Percentiles rank a stretch among this genome's conserved stretches.
These are phyloP conservation scores for Thysanoteuthis rhombus DNA, from an alignment of 2,888 invertebrate genomes.

Conservation along the genomic window DNA sequence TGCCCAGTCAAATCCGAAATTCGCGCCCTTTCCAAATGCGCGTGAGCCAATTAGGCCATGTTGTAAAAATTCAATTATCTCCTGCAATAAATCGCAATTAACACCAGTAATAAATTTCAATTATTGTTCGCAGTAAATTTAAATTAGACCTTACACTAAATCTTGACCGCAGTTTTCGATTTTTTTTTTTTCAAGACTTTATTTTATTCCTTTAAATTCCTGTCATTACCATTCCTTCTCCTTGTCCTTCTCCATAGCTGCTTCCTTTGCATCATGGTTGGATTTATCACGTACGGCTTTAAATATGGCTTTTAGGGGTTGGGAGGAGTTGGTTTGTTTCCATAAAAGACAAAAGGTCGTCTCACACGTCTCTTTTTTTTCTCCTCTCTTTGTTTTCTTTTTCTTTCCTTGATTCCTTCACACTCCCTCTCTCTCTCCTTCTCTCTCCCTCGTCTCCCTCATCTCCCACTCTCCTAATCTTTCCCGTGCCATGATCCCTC, in stretches of 20 bases:
- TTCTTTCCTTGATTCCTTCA: too few relatives aligned
- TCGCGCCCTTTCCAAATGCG: background rate
- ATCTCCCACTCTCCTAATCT: background rate
- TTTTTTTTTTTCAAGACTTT: too few relatives aligned
- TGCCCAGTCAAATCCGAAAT: background rate
- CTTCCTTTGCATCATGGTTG: too few relatives aligned
- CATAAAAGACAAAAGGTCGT: too few relatives aligned
- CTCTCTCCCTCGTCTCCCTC: background rate
- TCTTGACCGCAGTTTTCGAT: background rate
- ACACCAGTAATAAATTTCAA: background rate
- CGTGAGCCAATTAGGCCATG: background rate
- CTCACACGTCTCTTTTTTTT: too few relatives aligned
- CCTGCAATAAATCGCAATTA: background rate
- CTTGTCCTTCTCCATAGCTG: too few relatives aligned
- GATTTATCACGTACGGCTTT: too few relatives aligned
- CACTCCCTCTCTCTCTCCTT: background rate
- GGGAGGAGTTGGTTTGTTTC: too few relatives aligned
- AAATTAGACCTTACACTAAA: background rate
- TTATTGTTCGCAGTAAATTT: background rate
- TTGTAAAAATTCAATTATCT: background rate
- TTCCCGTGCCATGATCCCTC: background rate
- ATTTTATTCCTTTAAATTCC: too few relatives aligned
- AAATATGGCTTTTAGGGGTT: too few relatives aligned
- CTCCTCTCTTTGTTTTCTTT: too few relatives aligned
- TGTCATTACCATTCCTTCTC: too few relatives aligned